Base-by-base conservation (phyloP, 2,113 vertebrate species). In the Lipotes vexillifer region DNA sequence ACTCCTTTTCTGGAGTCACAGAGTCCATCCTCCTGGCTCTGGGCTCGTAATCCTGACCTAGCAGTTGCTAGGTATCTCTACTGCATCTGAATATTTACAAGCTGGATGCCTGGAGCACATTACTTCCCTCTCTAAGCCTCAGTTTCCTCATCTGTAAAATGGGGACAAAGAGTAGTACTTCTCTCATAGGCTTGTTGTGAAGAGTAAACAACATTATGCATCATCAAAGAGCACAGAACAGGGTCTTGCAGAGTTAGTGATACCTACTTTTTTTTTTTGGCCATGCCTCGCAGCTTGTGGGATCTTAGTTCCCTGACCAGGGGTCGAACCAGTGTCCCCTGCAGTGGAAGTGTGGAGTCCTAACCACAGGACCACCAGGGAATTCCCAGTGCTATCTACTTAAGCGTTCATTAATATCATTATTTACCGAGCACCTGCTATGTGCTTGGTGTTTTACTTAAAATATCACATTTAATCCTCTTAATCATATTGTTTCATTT, bases 171-270 rank as follows among this genome's bases (percentile, higher is more conserved):
- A 23, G 33, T 8, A 23, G 18, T 5, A 3, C 25, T 38, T 59
- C 49, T 82, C 69, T 88, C 82, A 9, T 1, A 5, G 55, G 7
- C 78, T n/a, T 23, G 8, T 14, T 8, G n/a, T 29, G n/a, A 85
- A 33, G 65, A 55, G 21, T 4, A 21, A 66, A 44, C 23, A 63
- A n/a, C 1, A 10, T 3, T 1, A 46, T 1, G 4, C 0, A 0
- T 4, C 74, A 5, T n/a, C 52, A 13, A 17, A 38, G 21, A 27
- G 12, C 21, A 14, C 11, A 33, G 65, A n/a, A 44, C 61, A 21
- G 44, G 1, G 8, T 27, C 49, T 23, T 10, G 63, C 17, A 41
- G 17, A 80, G 85, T 68, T 52, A 1, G 72, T 11, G 10, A 21
- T 52, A 21, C 2, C 17, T 21, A 6, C 44, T 12, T 8, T 6